phyloP scores from a whole-genome alignment of 2,113 vertebrate species.

The Prietella phreatophila region DNA sequence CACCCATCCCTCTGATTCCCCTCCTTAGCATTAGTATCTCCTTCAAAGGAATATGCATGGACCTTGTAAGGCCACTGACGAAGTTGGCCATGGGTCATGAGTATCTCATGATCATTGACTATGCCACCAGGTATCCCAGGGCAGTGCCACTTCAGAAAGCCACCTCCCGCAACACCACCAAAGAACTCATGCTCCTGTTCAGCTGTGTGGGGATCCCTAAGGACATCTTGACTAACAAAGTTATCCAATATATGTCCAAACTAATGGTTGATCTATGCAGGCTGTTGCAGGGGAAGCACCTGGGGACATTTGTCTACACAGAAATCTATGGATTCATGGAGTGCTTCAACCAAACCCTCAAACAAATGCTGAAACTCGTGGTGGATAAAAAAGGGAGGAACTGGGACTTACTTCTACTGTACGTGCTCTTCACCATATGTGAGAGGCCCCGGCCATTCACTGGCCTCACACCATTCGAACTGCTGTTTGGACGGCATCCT shows the following conservation, averaged over 20 bases:
- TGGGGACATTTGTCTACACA: background rate
- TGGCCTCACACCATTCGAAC: too few species aligned
- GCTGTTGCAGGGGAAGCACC: background rate
- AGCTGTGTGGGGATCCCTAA: background rate
- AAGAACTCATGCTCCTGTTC: background rate
- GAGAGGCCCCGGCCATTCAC: background rate
- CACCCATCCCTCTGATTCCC: too few species aligned
- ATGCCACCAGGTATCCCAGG: background rate
- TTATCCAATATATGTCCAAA: background rate
- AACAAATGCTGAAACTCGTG: background rate
- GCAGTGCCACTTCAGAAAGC: background rate
- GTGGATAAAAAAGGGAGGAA: background rate
- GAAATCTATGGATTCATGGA: background rate
- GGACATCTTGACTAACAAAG: background rate
- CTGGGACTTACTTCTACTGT: too few species aligned
- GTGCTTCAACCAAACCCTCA: background rate
- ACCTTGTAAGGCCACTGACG: too few species aligned
- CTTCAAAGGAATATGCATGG: too few species aligned
- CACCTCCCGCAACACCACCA: background rate
- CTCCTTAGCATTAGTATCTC: too few species aligned
- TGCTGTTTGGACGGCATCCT: background rate
- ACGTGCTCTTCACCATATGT: too few species aligned
- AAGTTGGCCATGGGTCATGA: too few species aligned
- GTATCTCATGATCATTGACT: background rate
- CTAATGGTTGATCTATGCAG: background rate